phyloP scores from a whole-genome alignment of 2,797 vertebrate species.

The Chromobotia macracanthus region DNA sequence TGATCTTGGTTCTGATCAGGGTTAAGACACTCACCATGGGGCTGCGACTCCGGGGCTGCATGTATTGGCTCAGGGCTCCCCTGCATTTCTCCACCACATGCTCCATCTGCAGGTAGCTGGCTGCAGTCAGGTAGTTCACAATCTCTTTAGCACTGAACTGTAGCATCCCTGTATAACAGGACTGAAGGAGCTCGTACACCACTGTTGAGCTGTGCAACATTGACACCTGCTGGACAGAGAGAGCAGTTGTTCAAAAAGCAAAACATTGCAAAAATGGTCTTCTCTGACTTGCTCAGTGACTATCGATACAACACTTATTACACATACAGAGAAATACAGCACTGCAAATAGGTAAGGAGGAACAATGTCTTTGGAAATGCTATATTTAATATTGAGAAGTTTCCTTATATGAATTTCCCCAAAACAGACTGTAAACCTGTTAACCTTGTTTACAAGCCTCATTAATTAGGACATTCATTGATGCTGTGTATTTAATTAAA shows the following conservation, averaged over 20 bases:
- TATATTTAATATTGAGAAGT: too few species aligned
- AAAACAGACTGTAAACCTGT: too few species aligned
- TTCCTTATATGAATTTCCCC: too few species aligned
- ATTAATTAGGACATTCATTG: too few species aligned
- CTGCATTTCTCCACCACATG: constrained; percentile 92
- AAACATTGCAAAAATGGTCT: too few species aligned
- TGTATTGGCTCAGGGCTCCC: constrained; percentile 86
- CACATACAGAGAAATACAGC: too few species aligned
- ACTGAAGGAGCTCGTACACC: constrained; percentile 88
- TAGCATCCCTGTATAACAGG: constrained; percentile 90
- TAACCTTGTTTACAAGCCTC: too few species aligned
- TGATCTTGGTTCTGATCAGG: neutral
- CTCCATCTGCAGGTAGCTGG: constrained; percentile 96
- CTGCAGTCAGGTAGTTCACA: constrained; percentile 90
- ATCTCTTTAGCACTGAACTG: constrained; percentile 89
- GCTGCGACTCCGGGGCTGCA: constrained; percentile 80
- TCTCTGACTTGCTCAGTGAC: too few species aligned
- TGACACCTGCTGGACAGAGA: constrained; percentile 76
- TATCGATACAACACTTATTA: too few species aligned
- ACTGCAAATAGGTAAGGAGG: too few species aligned
- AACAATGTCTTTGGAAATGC: too few species aligned
- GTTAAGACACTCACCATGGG: constrained; percentile 61
- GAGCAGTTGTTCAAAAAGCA: neutral
- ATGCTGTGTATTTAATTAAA: too few species aligned
- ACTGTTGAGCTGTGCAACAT: constrained; percentile 87